Conservation (phyloP, 2,797 vertebrate genomes). For the Dipus sagitta region DNA sequence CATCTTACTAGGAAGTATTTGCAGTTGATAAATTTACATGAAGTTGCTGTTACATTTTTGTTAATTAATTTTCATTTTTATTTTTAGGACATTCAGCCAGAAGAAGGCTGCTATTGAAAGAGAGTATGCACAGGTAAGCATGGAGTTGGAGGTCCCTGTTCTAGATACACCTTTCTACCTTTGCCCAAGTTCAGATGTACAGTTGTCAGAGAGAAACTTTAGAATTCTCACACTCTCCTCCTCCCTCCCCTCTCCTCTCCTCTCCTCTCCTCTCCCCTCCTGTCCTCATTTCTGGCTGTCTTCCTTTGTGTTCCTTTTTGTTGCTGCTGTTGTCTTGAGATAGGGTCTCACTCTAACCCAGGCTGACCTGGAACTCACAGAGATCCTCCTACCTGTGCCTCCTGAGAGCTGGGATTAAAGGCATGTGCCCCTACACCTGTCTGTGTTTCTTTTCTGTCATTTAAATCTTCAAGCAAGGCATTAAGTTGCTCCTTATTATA, state of each 20-base stretch:
- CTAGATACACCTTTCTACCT: background rate
- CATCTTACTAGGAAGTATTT: slow-evolving; percentile 42
- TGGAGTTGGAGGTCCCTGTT: background rate
- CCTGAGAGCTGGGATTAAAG: too few species aligned
- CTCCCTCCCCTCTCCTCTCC: background rate
- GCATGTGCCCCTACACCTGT: too few species aligned
- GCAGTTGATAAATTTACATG: slow-evolving; percentile 52
- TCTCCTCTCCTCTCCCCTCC: background rate
- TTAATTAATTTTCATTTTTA: slow-evolving; percentile 72
- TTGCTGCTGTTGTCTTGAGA: background rate
- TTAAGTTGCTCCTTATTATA: background rate
- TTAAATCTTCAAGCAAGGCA: background rate
- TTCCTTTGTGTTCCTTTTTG: slow-evolving; percentile 11
- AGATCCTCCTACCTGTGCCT: too few species aligned
- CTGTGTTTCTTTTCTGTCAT: background rate
- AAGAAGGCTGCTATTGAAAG: slow-evolving; percentile 97
- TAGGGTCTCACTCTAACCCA: too few species aligned
- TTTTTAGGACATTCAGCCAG: slow-evolving; percentile 95
- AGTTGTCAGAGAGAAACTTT: slow-evolving; percentile 33
- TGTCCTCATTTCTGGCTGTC: background rate
- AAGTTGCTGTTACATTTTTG: slow-evolving; percentile 50
- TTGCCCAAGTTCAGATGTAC: background rate
- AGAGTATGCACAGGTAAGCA: slow-evolving; percentile 96
- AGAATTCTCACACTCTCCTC: background rate
- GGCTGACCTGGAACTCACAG: too few species aligned